Evolutionary conservation across 2,888 invertebrate genomes (phyloP), one percentile per base, ranked within the genome.

Genomic region (Ametastegia equiseti): DNA sequence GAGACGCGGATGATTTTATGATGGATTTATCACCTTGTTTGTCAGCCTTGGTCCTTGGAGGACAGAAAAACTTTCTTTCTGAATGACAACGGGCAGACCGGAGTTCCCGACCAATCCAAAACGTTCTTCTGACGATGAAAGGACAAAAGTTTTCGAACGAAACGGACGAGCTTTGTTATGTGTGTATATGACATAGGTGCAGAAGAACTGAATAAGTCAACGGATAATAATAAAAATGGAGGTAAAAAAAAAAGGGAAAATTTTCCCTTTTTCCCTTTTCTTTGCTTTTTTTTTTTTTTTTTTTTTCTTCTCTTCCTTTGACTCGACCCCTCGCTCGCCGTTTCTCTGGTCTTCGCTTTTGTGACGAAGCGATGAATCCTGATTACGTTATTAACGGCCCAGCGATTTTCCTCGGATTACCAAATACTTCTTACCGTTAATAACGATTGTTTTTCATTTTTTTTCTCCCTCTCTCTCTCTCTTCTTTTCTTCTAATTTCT

Each of bases 21-120:
- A 80, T 80, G 69, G 67, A 80, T 80, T 80, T 80, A 80, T 80
- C 80, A 80, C 80, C 80, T 80, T 80, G 80, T 80, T 80, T 80
- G 80, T 80, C 80, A 67, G 67, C 33, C 33, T 75, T 15, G 50
- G 75, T 54, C 50, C 39, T 80, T 9, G 33, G 69, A 50, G 80
- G 67, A 67, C 67, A 63, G 69, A 75, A 80, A 65, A 69, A 80
- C 67, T 67, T 80, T 80, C 47, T 80, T 67, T 80, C 50, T 80
- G 80, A 80, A 80, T 69, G 80, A 67, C 54, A 67, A 80, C 80
- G 67, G 69, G 39, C 39, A 19, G 39, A 67, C 39, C 50, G 23
- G 30, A 30, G 11, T 30, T 30, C 30, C 27, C 13, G 23, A 27
- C 30, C 15, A 30, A 30, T 4, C 15, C 60, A 0, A 15, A 30